Conservation (phyloP, 1,140 invertebrate genomes). For the Pogonognathellus flavescens region DNA sequence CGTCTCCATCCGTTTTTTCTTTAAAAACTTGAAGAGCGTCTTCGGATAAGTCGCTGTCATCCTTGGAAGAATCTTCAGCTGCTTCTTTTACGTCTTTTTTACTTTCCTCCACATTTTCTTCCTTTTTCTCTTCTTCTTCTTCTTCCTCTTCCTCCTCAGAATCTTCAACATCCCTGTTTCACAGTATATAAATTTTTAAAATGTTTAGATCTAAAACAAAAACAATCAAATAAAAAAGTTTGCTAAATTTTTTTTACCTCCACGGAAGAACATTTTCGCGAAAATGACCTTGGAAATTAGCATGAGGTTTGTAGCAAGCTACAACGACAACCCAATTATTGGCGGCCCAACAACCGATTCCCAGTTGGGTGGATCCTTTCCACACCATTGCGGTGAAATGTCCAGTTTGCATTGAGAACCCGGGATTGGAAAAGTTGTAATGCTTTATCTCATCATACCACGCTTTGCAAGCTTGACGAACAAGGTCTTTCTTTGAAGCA, state of each 20-base stretch:
- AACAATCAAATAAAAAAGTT: too few relatives aligned
- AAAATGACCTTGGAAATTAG: conserved; percentile 32
- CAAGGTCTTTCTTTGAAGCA: conserved; percentile 34
- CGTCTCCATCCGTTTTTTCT: neutral
- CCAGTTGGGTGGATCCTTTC: conserved; percentile 20
- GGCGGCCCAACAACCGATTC: neutral
- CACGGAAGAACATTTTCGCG: conserved; percentile 29
- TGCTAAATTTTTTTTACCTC: too few relatives aligned
- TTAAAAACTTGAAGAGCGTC: neutral
- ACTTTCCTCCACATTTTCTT: neutral
- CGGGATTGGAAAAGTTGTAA: conserved; percentile 38
- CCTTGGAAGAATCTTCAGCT: neutral
- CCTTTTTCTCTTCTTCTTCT: conserved; percentile 14
- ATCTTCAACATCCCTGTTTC: conserved; percentile 34
- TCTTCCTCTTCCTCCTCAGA: conserved; percentile 28
- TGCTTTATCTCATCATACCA: conserved; percentile 48
- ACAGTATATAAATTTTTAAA: neutral
- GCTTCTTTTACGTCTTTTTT: conserved; percentile 3
- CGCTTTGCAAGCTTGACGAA: conserved; percentile 32
- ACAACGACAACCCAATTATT: conserved; percentile 36
- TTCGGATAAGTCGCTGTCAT: neutral
- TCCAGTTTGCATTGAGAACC: conserved; percentile 55
- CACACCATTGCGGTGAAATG: conserved; percentile 55
- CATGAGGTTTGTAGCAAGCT: conserved; percentile 39
- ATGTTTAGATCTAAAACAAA: too few relatives aligned